Base-by-base conservation (phyloP, 1,140 invertebrate genomes). In the Euura saliciscinereae region DNA sequence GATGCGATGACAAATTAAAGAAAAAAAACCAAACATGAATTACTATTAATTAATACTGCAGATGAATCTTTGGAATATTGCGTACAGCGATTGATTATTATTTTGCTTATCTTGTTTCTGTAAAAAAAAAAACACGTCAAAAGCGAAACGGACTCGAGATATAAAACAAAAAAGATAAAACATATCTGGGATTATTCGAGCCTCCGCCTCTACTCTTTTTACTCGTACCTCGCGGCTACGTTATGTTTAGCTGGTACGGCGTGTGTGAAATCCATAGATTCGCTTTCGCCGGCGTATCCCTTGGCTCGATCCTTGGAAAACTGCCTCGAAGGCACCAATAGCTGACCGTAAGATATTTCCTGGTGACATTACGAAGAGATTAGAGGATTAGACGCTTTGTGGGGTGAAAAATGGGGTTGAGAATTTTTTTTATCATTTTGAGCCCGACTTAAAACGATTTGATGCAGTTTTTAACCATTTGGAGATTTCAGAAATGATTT, bases 271-370 rank as follows among this genome's bases (percentile, higher is more conserved):
- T 91, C 90, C 78, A 85, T 86, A n/a, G 87, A 84, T 72, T 91
- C 90, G 74, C 87, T 88, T 74, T 91, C 89, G 77, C 85, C 80
- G 83, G 88, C 72, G 79, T 87, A 81, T 83, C 89, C 74, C 88
- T 85, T 87, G 28, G 28, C 28, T 76, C 82, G 81, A 13, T 88
- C 85, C 66, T 79, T 86, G 72, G 84, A 84, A 76, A 87, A 88
- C 71, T 92, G 89, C 80, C 91, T 89, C 11, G 94, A 94, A 44
- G 95, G 94, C 78, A 94, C 91, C 73, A 98, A 87, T 68, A 97
- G 86, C 81, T 94, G 92, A 67, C 94, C 94, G 86, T 97, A 97
- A 43, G 96, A 97, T 77, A 97, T 93, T 85, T 95, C 94, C 88
- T 90, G 72, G 67, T 6, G 82, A 81, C 75, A 73, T 28, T 28